Base-by-base conservation (phyloP, 2,113 vertebrate species). In the Tiliqua scincoides region DNA sequence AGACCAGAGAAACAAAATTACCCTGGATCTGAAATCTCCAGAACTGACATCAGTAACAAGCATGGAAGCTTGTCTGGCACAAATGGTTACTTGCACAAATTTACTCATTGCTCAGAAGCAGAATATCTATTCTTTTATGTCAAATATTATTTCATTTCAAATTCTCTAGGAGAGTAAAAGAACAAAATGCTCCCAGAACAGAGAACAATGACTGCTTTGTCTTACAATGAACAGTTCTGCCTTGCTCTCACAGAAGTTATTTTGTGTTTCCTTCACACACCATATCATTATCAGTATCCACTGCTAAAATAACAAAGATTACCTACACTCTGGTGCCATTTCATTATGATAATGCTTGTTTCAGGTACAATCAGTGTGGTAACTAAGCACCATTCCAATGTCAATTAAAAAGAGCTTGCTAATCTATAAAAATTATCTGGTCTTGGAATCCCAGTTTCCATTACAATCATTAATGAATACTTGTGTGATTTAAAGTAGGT, bases 141-240 rank as follows among this genome's bases (percentile, higher is more conserved):
- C 87, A 76, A 91, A 87, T 79, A 84, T 21, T 62, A 93, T 89
- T 92, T 70, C 71, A 70, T 86, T 93, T 80, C 54, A 87, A 87
- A 82, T 77, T 73, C 85, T 62, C 85, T 84, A 82, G 61, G 75
- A 90, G 57, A 67, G 68, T 76, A 82, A 32, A 79, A 62, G 63
- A 12, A 86, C 75, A 91, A 92, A 91, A 37, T 61, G 81, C 85
- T 90, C 77, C 88, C 86, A 80, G 80, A 87, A 88, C 9, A 88
- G 90, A 83, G 79, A 91, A 95, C 91, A 94, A 88, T 87, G 83
- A 88, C 61, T 59, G 43, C 70, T 74, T 92, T 92, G 93, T 95
- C 75, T 67, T 81, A 54, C 63, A 88, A 73, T 32, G 75, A 91
- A 88, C 83, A 84, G 72, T 89, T 74, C 88, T 84, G 81, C 89